Base-by-base conservation (phyloP, 2,113 vertebrate species). In the Leucopternis melanops region DNA sequence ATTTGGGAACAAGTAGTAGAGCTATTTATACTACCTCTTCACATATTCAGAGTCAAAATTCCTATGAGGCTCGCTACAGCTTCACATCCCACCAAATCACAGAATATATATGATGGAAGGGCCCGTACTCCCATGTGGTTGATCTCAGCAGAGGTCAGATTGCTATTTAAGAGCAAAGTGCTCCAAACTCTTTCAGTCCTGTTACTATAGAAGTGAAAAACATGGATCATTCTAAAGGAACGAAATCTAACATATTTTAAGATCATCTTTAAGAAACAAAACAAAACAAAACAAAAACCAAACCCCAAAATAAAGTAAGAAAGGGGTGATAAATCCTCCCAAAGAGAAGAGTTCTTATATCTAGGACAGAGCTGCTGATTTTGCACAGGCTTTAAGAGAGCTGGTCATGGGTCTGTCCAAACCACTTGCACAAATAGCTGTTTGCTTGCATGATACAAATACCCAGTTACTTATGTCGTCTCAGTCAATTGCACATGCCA, bases 121-220 rank as follows among this genome's bases (percentile, higher is more conserved):
- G 47, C 3, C 34, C 5, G 0, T 34, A 66, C 32, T 86, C 42
- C 52, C 0, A 0, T 6, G 49, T 2, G 8, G 23, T 0, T 54
- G 31, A 32, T 16, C 73, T 18, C 67, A 29, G 32, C 9, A 4
- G 20, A 55, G 66, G 32, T 27, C 58, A 58, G 15, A 10, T 29
- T 52, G 36, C 38, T 16, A 26, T 44, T 79, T 7, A 61, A 45
- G 38, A 88, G 45, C 66, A 71, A 70, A 91, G 16, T 10, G 25
- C 54, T 83, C 63, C 23, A 20, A 73, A 62, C 19, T 45, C 8
- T 8, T 67, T 47, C 75, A 62, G 26, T 36, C 44, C 49, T 36
- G 66, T 16, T 54, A 21, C 31, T 26, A 4, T 25, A 9, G 18
- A 62, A 93, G 11, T 29, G 44, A 40, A 57, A 86, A 92, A 55